Evolutionary conservation across 2,888 invertebrate genomes (phyloP), one percentile per base, ranked within the genome.

Genomic region (Chloroclysta siterata): DNA sequence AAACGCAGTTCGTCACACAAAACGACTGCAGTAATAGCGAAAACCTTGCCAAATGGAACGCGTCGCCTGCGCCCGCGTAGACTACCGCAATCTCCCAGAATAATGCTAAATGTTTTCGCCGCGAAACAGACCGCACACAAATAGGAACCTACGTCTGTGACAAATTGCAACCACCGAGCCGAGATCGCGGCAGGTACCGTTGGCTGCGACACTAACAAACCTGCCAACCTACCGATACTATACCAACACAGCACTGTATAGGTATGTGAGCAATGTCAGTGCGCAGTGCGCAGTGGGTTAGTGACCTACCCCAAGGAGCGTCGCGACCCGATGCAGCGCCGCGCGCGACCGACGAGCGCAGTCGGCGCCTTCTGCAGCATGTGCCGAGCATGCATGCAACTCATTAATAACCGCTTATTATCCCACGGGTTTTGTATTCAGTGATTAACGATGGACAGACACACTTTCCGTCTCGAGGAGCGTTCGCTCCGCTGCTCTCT

Each of bases 251-350:
- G 11, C 36, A 11, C 36, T 39, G 2, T 2, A 0, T 39, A 39
- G 36, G 2, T n/a, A n/a, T 11, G 36, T 10, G 8, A 3, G 11
- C 2, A 39, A 10, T 39, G 36, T 39, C 3, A 39, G 36, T 11
- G 33, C 8, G 8, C 8, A 39, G 11, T 50, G 39, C 51, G 60
- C 60, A 53, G 53, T 52, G 59, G 66, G 58, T 67, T 50, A 66
- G 61, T 69, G 69, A 69, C 69, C 71, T 69, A 65, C 63, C 69
- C 42, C 68, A 68, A 69, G 67, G 57, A 59, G 56, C 39, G 63
- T 57, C 58, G 11, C 15, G 11, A 5, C n/a, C 13, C 41, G 56
- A 60, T 60, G 41, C 53, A 53, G 53, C 22, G 22, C 22, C 2
- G 22, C 22, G 22, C 22, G 22, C n/a, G n/a, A n/a, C 22, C 22